These are phyloP conservation scores for Listronotus bonariensis DNA, from an alignment of 1,140 invertebrate species.

Conservation along the genomic window DNA sequence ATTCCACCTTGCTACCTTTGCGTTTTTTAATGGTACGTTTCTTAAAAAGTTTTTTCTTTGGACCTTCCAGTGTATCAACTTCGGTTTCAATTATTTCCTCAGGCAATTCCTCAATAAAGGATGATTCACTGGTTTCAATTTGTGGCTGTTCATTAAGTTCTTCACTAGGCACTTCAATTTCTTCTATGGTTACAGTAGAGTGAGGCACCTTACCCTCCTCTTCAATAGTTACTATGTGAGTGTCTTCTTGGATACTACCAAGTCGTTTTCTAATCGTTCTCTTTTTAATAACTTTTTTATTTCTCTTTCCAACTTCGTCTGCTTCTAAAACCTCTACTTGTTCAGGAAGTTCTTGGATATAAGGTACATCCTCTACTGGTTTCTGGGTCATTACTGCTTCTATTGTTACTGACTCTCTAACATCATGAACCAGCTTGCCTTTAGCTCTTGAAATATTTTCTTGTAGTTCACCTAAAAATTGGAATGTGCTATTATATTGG, in stretches of 20 bases:
- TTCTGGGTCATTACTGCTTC: constrained; percentile 46
- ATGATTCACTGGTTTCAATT: constrained; percentile 9
- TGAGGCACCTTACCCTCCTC: constrained; percentile 52
- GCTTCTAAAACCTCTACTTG: constrained; percentile 50
- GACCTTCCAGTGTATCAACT: constrained; percentile 43
- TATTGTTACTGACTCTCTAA: constrained; percentile 43
- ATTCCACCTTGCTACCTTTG: constrained; percentile 54
- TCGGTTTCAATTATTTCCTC: constrained; percentile 52
- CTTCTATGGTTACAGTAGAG: constrained; percentile 51
- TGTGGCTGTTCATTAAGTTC: constrained; percentile 26
- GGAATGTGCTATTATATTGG: not conserved
- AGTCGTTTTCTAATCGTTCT: constrained; percentile 47
- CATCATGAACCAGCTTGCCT: constrained; percentile 39
- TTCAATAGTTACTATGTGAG: constrained; percentile 50
- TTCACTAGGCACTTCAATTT: constrained; percentile 33
- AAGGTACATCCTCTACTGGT: constrained; percentile 43
- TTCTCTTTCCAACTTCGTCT: constrained; percentile 46
- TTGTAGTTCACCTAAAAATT: constrained; percentile 41
- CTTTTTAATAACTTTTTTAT: constrained; percentile 50
- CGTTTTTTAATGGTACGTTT: constrained; percentile 54
- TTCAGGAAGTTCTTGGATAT: constrained; percentile 52
- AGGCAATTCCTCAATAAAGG: constrained; percentile 48
- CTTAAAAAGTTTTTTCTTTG: constrained; percentile 53
- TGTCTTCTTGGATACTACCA: constrained; percentile 47
- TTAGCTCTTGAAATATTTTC: constrained; percentile 31